Evolutionary conservation across 2,888 invertebrate species (phyloP).

Genomic region (Pachliopta kotzebuea): DNA sequence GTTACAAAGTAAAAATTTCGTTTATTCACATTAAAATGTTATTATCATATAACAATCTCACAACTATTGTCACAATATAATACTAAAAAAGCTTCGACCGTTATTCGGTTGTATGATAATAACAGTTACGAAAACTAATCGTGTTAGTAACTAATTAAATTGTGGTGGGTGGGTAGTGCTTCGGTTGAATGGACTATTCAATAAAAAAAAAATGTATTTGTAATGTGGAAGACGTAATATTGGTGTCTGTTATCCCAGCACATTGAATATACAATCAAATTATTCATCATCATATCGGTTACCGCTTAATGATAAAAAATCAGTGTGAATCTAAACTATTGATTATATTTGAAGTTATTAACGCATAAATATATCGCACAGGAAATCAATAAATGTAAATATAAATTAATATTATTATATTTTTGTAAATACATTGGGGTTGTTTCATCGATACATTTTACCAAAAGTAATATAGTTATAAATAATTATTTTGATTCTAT

Average conservation of each 20-base stretch:
- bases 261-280: neutral
- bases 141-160: slow-evolving; percentile 4
- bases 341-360: slow-evolving; percentile 10
- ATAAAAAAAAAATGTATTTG: neutral
- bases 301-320: neutral
- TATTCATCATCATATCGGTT: neutral
- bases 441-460: neutral
- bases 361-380: slow-evolving; percentile 2
- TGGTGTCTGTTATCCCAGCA: neutral
- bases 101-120: neutral
- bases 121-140: neutral
- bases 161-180: neutral
- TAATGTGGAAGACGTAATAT: no score
- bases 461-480: neutral
- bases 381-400: neutral
- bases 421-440: neutral
- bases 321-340: neutral
- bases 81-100: neutral
- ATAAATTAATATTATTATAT: neutral
- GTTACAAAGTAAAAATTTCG: neutral
- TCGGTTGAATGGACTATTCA: neutral
- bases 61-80: neutral
- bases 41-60: neutral
- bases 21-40: neutral
- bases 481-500: neutral